Percentiles rank a stretch among this genome's conserved stretches.
Conservation (phyloP, 2,797 vertebrate species). For the Perodicticus potto region DNA sequence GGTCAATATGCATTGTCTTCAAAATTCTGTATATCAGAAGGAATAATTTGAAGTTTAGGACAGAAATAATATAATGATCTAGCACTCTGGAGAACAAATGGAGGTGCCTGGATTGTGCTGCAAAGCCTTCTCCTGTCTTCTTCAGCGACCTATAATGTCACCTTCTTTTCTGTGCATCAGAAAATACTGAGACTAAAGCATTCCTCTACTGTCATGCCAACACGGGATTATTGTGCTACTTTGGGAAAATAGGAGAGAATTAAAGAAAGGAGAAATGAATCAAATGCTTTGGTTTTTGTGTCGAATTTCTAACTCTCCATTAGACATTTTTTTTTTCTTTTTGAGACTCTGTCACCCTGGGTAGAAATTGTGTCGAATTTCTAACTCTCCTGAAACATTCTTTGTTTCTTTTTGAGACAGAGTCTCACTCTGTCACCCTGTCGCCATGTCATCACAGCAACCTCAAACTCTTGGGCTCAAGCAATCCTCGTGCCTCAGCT, state of each 20-base stretch:
- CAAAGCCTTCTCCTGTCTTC: neutral
- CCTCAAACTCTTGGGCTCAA: no score
- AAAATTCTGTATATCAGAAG: conserved; percentile 46
- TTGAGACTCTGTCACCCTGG: no score
- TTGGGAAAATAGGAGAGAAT: conserved; percentile 19
- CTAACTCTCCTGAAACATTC: neutral
- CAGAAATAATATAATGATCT: conserved; percentile 50
- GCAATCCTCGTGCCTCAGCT: no score
- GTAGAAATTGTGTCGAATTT: neutral
- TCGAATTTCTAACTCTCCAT: neutral
- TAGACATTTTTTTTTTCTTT: neutral
- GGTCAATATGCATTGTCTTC: conserved; percentile 32
- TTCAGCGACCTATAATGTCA: conserved; percentile 45
- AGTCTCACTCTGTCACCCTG: no score
- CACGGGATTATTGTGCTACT: neutral
- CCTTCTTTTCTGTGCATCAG: conserved; percentile 44
- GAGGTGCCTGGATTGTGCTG: neutral
- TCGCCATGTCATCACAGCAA: no score
- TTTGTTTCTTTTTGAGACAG: no score
- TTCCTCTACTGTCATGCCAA: neutral
- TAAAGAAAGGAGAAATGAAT: neutral
- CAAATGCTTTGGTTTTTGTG: neutral
- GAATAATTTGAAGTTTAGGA: conserved; percentile 62
- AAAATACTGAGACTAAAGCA: conserved; percentile 10
- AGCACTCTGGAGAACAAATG: conserved; percentile 22